A percentile compares a stretch with the other conserved stretches of the same genome.
Conservation (phyloP, 2,888 invertebrate species). For the Parnassius orleans region DNA sequence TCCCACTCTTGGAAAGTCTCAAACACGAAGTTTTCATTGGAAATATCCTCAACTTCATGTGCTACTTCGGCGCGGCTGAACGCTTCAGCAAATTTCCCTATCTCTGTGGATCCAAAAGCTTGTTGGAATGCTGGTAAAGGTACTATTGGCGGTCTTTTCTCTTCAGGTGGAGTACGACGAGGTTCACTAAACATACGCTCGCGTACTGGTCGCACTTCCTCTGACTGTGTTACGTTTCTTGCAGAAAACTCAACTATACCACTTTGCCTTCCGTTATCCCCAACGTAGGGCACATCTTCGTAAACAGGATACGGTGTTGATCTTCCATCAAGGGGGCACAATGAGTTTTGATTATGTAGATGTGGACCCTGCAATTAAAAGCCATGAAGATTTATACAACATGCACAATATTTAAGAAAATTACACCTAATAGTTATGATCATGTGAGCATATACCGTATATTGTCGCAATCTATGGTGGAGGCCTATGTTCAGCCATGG, state of each 20-base stretch:
- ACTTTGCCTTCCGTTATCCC: slow-evolving; percentile 44
- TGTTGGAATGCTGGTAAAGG: slow-evolving; percentile 91
- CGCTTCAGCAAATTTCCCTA: slow-evolving; percentile 90
- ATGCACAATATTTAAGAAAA: too few species aligned
- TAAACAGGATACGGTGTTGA: slow-evolving; percentile 63
- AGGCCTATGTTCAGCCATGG: too few species aligned
- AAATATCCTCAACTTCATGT: slow-evolving; percentile 60
- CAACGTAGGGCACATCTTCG: slow-evolving; percentile 56
- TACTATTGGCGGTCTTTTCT: slow-evolving; percentile 69
- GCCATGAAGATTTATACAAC: slow-evolving; percentile 6
- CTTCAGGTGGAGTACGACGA: slow-evolving; percentile 54
- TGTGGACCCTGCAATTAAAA: slow-evolving; percentile 54
- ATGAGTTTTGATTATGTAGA: slow-evolving; percentile 51
- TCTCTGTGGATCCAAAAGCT: slow-evolving; percentile 92
- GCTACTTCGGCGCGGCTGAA: slow-evolving; percentile 82
- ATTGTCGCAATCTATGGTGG: too few species aligned
- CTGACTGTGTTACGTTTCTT: slow-evolving; percentile 39
- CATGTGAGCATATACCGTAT: too few species aligned
- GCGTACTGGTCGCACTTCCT: slow-evolving; percentile 41
- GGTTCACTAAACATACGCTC: slow-evolving; percentile 49
- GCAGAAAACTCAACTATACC: slow-evolving; percentile 47
- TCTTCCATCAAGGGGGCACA: slow-evolving; percentile 60
- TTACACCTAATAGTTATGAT: too few species aligned
- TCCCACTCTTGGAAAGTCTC: slow-evolving; percentile 73
- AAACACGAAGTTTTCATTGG: slow-evolving; percentile 62